A percentile compares a stretch with the other conserved stretches of the same genome.
Evolutionary conservation across 2,888 invertebrate genomes (phyloP).

Genomic region (Nomada ferruginata): DNA sequence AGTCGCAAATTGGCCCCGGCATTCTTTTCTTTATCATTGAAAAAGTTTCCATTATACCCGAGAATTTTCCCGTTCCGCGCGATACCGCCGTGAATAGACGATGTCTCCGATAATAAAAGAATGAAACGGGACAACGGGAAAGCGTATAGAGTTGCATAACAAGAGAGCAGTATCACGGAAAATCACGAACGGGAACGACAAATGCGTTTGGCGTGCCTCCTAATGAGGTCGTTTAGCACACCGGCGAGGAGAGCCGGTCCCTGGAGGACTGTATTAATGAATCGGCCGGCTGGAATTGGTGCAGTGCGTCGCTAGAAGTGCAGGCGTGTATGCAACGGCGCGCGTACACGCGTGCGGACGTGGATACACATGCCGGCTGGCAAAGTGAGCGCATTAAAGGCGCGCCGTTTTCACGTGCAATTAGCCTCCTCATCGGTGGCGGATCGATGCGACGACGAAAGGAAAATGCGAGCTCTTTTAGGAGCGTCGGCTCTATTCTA

Average conservation of each 20-base stretch:
- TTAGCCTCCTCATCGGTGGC: constrained; percentile 67
- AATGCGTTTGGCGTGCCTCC: constrained; percentile 71
- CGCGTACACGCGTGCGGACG: not conserved
- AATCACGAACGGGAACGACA: constrained; percentile 71
- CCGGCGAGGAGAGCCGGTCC: constrained; percentile 47
- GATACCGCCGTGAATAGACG: constrained; percentile 57
- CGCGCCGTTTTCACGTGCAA: constrained; percentile 70
- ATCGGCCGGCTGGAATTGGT: constrained; percentile 71
- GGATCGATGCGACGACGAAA: constrained; percentile 59
- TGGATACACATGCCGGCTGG: not conserved
- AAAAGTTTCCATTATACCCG: constrained; percentile 56
- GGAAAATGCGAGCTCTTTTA: constrained; percentile 29
- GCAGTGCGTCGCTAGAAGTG: constrained; percentile 67
- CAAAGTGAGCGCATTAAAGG: constrained; percentile 70
- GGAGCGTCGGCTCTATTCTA: constrained; percentile 1
- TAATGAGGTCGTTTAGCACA: constrained; percentile 75
- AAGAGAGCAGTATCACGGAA: constrained; percentile 61
- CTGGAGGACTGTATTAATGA: constrained; percentile 75
- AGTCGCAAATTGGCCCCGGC: constrained; percentile 56
- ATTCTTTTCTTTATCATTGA: constrained; percentile 62
- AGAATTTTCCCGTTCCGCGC: constrained; percentile 61
- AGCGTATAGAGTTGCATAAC: constrained; percentile 57
- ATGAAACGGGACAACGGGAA: constrained; percentile 54
- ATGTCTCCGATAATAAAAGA: constrained; percentile 67
- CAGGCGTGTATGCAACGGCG: constrained; percentile 13